A percentile compares a stretch with the other conserved stretches of the same genome.
Evolutionary conservation across 2,113 vertebrate genomes (phyloP).

Genomic region (Canis aureus): DNA sequence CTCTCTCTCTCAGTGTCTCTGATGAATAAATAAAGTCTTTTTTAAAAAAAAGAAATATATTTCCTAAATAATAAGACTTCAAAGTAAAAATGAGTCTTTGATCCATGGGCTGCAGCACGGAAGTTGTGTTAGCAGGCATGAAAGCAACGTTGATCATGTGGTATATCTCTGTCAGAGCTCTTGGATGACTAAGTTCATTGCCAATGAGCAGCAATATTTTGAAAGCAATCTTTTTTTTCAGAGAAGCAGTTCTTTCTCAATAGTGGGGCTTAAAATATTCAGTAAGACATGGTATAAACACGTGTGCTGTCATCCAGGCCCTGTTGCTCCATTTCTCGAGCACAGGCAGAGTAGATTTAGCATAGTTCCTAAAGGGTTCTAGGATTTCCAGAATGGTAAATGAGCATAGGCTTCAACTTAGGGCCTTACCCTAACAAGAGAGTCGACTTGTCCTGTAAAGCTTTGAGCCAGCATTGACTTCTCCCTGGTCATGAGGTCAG

Average conservation of each 20-base stretch:
- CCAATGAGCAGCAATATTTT: not conserved
- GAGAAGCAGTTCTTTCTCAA: not conserved
- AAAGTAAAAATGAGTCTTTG: not conserved
- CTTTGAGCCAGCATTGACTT: not conserved
- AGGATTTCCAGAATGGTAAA: not conserved
- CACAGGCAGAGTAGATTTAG: not conserved
- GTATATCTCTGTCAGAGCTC: not conserved
- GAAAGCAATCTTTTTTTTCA: not conserved
- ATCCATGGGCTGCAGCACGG: not conserved
- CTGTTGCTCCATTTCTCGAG: not conserved
- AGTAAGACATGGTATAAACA: not conserved
- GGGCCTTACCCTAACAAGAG: not conserved
- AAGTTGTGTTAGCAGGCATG: not conserved
- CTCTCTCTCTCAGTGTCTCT: no score
- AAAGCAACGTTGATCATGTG: not conserved
- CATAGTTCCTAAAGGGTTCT: not conserved
- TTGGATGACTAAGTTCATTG: not conserved
- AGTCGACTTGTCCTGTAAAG: not conserved
- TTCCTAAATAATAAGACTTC: not conserved
- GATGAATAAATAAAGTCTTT: no score
- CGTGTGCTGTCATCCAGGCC: not conserved
- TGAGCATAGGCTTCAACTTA: not conserved
- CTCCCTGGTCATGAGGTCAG: not conserved
- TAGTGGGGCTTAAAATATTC: not conserved
- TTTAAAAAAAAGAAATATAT: not conserved